Conservation (phyloP, 1,140 invertebrate species). For the Palaemon carinicauda region DNA sequence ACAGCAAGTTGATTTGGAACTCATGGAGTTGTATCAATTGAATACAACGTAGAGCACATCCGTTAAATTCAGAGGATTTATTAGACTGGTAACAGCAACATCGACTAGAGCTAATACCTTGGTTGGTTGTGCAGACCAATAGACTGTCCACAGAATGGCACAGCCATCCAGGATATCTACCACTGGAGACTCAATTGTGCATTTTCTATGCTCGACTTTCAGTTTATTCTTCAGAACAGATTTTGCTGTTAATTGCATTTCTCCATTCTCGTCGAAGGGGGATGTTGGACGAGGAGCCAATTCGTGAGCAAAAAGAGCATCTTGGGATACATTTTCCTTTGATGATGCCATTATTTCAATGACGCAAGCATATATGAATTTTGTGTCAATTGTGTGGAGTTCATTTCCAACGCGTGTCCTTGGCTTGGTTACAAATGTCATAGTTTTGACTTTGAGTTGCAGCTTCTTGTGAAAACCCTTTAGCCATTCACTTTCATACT, state of each 20-base stretch:
- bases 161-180: slow-evolving; percentile 14
- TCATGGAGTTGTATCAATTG: slow-evolving; percentile 4
- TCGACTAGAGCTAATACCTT: no score
- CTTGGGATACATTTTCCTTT: no score
- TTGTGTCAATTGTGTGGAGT: not conserved
- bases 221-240: no score
- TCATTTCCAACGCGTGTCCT: not conserved
- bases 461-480: slow-evolving; percentile 3
- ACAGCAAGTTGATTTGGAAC: slow-evolving; percentile 3
- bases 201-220: no score
- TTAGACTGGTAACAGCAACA: not conserved
- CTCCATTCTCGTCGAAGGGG: no score
- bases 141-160: slow-evolving; percentile 17
- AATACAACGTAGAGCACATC: slow-evolving; percentile 1
- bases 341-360: not conserved
- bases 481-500: no score
- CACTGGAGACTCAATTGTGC: no score
- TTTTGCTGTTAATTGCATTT: no score
- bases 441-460: not conserved
- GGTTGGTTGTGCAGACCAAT: slow-evolving; percentile 5
- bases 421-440: slow-evolving; percentile 6
- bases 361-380: not conserved
- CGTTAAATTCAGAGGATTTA: not conserved
- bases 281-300: no score
- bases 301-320: no score